These are phyloP conservation scores for Dufourea novaeangliae DNA, from an alignment of 1,140 invertebrate genomes.

Conservation along the genomic window DNA sequence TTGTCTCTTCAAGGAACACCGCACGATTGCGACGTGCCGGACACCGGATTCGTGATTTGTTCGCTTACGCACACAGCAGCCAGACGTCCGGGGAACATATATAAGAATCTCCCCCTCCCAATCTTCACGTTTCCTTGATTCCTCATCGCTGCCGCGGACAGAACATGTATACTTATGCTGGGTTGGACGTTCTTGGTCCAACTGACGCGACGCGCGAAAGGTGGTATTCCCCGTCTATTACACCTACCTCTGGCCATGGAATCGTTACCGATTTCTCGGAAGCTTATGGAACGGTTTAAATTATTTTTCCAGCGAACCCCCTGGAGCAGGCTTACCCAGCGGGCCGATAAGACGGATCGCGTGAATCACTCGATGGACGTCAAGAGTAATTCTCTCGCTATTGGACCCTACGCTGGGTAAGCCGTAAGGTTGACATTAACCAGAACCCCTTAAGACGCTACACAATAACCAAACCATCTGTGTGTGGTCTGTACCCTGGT, in stretches of 20 bases:
- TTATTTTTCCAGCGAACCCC: too few species aligned
- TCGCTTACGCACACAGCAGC: slow-evolving; percentile 22
- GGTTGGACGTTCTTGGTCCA: background rate
- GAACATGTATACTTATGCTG: background rate
- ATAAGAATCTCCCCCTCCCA: slow-evolving; percentile 45
- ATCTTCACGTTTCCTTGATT: background rate
- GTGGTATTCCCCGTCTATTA: slow-evolving; percentile 57
- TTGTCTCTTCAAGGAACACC: slow-evolving; percentile 6
- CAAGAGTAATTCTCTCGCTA: background rate
- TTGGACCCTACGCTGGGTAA: background rate
- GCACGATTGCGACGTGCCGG: slow-evolving; percentile 1
- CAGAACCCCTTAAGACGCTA: too few species aligned
- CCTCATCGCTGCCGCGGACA: background rate
- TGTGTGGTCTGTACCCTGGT: background rate
- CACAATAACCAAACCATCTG: background rate
- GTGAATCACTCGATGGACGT: background rate
- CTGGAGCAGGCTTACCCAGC: too few species aligned
- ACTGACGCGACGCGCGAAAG: slow-evolving; percentile 1
- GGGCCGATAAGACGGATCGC: background rate
- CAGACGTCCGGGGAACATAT: slow-evolving; percentile 28
- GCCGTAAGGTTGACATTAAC: background rate
- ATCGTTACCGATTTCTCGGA: slow-evolving; percentile 22
- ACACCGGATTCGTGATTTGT: background rate
- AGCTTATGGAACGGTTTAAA: background rate
- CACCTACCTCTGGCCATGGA: background rate